Conservation (phyloP, 2,113 vertebrate genomes). For the Pristiophorus japonicus region DNA sequence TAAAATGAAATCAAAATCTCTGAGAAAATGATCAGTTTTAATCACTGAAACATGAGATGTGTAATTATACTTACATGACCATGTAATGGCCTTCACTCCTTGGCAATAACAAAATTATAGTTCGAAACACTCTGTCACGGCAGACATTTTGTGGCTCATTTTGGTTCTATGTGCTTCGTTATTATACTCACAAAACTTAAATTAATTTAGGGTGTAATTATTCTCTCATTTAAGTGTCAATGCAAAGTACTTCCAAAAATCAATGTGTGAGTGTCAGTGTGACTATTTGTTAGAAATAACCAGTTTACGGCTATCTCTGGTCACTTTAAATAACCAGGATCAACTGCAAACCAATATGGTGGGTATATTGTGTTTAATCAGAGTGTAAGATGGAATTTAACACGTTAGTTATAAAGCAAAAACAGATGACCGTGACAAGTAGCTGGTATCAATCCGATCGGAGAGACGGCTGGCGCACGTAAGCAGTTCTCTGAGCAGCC, state of each 20-base stretch:
- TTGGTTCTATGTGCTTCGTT: not conserved
- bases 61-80: not conserved
- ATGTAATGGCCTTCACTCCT: not conserved
- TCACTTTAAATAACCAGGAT: too few relatives aligned
- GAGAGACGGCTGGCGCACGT: too few relatives aligned
- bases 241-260: not conserved
- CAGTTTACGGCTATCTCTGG: too few relatives aligned
- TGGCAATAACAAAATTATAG: conserved; percentile 13
- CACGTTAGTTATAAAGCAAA: too few relatives aligned
- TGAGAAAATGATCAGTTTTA: conserved; percentile 15
- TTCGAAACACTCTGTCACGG: not conserved
- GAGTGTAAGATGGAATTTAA: too few relatives aligned
- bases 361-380: too few relatives aligned
- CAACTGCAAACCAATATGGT: too few relatives aligned
- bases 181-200: not conserved
- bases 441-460: too few relatives aligned
- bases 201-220: not conserved
- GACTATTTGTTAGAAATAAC: too few relatives aligned
- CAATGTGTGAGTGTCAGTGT: not conserved
- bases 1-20: conserved; percentile 30
- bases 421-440: too few relatives aligned
- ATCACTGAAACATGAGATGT: conserved; percentile 24
- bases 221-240: not conserved
- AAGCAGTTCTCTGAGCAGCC: too few relatives aligned
- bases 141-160: not conserved